Base-by-base conservation (phyloP, 1,140 invertebrate genomes). In the Phthorimaea operculella region DNA sequence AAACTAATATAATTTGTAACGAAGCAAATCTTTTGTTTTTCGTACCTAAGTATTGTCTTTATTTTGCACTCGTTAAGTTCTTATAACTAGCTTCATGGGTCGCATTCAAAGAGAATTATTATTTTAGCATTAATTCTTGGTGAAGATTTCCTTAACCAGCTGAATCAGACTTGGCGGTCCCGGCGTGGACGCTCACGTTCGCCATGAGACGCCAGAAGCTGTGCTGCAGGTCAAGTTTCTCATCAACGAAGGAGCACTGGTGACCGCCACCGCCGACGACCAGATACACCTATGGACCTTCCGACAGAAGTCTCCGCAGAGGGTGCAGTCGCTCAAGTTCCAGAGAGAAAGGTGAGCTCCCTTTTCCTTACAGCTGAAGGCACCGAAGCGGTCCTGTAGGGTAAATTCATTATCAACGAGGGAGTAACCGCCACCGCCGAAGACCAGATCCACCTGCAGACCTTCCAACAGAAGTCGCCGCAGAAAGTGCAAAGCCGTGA, bases 201-300 rank as follows among this genome's bases (percentile, higher is more conserved):
- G 92, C 62, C 98, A 99, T 86, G 94, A 96, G 65, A 71, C 78
- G 28, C 77, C 83, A 28, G 65, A 88, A 86, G 92, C 94, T 28
- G 94, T 99, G 9, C 88, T 95, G 60, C 96, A 98, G 82, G 89
- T 98, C 55, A 90, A 94, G 73, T 99, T 99, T 86, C 88, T 99
- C 52, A 88, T 98, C 61, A 99, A 99, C 88, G 97, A 99, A 87
- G 98, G 98, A 62, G 94, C 94, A 17, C 87, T 99, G 45, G 91
- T 99, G 54, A 96, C 96, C 4, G 94, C 95, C 54, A 98, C 96
- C 47, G 92, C 94, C 2, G 97, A 99, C 86, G 96, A 99, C 85
- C 93, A 91, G 62, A 84, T 99, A 49, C 97, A 99, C 86, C 89
- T 99, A 60, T 99, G 98, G 98, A 98, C 95, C 88, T 96, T 97